Conservation (phyloP, 2,888 invertebrate genomes). For the Ceriagrion tenellum region DNA sequence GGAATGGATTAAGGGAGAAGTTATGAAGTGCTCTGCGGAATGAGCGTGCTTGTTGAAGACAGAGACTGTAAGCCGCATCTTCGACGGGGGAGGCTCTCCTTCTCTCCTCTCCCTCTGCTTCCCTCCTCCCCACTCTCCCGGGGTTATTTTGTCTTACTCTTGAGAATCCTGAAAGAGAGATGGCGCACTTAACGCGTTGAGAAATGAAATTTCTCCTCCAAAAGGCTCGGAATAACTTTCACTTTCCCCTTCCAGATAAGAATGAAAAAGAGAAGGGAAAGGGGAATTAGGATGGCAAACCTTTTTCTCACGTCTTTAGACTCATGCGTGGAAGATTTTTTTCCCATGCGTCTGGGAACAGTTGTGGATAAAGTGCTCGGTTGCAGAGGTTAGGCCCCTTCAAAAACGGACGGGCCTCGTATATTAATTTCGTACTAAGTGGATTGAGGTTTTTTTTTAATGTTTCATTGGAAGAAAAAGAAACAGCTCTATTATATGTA, state of each 20-base stretch:
- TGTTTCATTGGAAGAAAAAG: no score
- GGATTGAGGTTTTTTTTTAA: no score
- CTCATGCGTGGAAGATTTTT: no score
- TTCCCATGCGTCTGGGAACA: no score
- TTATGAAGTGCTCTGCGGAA: neutral
- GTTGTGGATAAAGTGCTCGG: no score
- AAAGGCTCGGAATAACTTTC: constrained; percentile 18
- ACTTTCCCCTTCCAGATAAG: neutral
- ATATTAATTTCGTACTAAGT: no score
- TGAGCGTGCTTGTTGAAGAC: neutral
- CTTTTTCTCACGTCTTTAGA: no score
- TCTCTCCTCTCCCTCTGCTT: neutral
- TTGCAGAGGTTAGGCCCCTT: no score
- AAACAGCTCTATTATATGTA: no score
- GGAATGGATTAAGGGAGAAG: neutral
- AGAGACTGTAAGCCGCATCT: neutral
- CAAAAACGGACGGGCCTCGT: no score
- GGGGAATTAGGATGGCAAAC: no score
- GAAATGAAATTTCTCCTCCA: neutral
- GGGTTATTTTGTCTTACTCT: neutral
- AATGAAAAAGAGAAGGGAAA: neutral
- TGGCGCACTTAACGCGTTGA: constrained; percentile 6
- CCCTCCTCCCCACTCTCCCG: neutral
- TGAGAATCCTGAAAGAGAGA: neutral
- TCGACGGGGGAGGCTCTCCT: neutral